phyloP scores from a whole-genome alignment of 1,140 invertebrate genomes.

The Eufriesea mexicana region DNA sequence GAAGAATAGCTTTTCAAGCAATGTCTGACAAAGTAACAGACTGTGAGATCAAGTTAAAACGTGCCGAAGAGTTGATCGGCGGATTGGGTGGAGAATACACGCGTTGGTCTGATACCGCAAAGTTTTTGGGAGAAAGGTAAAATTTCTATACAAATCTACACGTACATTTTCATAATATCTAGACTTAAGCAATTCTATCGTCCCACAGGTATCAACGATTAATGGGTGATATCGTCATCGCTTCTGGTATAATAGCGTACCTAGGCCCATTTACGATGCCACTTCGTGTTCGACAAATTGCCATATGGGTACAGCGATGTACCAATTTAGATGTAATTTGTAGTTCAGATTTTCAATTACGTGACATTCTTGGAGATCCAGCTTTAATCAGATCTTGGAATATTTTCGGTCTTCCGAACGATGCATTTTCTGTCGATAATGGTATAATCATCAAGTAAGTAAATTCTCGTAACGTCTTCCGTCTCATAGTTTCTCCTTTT shows the following conservation, averaged over 20 bases:
- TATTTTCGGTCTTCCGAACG: conserved; percentile 93
- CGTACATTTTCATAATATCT: background rate
- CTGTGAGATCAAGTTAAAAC: conserved; percentile 94
- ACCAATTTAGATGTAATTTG: conserved; percentile 88
- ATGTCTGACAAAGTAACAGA: conserved; percentile 92
- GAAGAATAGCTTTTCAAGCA: conserved; percentile 82
- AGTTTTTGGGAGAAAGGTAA: conserved; percentile 87
- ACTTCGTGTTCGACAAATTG: conserved; percentile 88
- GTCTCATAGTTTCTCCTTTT: background rate
- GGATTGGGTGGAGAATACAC: conserved; percentile 92
- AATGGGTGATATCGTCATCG: conserved; percentile 92
- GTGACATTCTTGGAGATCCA: conserved; percentile 90
- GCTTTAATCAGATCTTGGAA: conserved; percentile 96
- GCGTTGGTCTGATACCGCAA: conserved; percentile 91
- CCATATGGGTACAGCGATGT: conserved; percentile 88
- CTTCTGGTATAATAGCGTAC: conserved; percentile 94
- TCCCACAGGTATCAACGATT: conserved; percentile 82
- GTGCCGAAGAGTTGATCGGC: conserved; percentile 96
- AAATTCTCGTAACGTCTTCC: background rate
- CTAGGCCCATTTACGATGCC: conserved; percentile 94
- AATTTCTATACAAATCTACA: background rate
- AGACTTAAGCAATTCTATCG: background rate
- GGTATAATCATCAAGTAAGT: conserved; percentile 90
- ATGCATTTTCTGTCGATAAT: conserved; percentile 95
- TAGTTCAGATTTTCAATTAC: conserved; percentile 88